Evolutionary conservation across 2,888 invertebrate species (phyloP).

Genomic region (Chloroclysta siterata): DNA sequence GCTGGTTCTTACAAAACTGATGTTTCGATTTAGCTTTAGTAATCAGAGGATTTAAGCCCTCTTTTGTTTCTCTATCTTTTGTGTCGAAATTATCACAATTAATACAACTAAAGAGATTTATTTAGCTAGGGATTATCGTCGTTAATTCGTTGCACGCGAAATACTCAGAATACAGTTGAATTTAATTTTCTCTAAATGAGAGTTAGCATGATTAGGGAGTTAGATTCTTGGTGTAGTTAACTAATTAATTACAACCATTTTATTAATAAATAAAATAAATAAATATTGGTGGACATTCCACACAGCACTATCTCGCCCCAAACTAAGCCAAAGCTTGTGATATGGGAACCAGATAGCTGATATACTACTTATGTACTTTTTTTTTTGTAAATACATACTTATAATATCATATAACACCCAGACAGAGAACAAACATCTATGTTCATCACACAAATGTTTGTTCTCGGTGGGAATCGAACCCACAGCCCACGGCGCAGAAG

Average conservation of each 20-base stretch:
- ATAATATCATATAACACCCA: too few relatives aligned
- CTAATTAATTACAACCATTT: neutral
- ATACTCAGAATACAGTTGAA: slow-evolving; percentile 5
- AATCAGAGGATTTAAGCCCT: slow-evolving; percentile 52
- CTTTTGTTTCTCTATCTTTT: slow-evolving; percentile 54
- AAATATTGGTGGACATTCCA: too few relatives aligned
- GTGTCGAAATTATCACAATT: slow-evolving; percentile 46
- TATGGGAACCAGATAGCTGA: too few relatives aligned
- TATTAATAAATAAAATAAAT: neutral
- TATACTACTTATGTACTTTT: too few relatives aligned
- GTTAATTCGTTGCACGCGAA: slow-evolving; percentile 24
- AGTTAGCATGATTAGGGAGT: neutral
- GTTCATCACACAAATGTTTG: too few relatives aligned
- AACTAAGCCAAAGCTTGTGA: too few relatives aligned
- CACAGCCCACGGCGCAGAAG: too few relatives aligned
- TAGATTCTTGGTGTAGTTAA: neutral
- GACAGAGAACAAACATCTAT: too few relatives aligned
- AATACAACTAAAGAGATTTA: slow-evolving; percentile 30
- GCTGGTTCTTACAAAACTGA: neutral
- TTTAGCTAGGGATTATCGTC: slow-evolving; percentile 17
- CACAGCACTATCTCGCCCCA: too few relatives aligned
- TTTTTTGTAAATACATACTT: too few relatives aligned
- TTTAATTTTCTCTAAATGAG: neutral
- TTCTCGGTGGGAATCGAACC: too few relatives aligned
- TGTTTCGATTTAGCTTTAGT: slow-evolving; percentile 50